Percentiles rank a stretch among this genome's conserved stretches.
Evolutionary conservation across 30 jellyfish, hydroid and myxozoan genomes (phyloP).

Genomic region (Hydractinia symbiolongicarpus): DNA sequence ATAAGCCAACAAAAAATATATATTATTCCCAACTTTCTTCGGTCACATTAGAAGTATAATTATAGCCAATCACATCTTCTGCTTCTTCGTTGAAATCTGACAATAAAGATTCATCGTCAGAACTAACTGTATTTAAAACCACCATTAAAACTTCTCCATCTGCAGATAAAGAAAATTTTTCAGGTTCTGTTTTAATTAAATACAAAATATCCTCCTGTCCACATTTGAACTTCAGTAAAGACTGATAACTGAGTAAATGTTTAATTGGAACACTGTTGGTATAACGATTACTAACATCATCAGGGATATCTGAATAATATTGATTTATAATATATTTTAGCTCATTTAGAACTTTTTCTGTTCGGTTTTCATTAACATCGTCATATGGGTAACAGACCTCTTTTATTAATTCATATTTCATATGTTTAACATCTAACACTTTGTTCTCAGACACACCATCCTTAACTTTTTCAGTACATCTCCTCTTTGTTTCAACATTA

Average conservation of each 20-base stretch:
- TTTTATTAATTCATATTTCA: not conserved
- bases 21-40: constrained; percentile 1
- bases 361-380: not conserved
- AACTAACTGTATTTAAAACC: not conserved
- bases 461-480: not conserved
- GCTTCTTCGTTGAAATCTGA: not conserved
- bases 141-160: not conserved
- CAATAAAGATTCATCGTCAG: not conserved
- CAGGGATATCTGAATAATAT: not conserved
- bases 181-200: not conserved
- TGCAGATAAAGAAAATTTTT: not conserved
- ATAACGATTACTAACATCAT: not conserved
- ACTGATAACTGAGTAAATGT: not conserved
- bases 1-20: too few species aligned
- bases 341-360: constrained; percentile 17
- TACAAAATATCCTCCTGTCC: not conserved
- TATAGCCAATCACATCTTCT: not conserved
- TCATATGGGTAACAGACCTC: constrained; percentile 30
- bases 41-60: not conserved
- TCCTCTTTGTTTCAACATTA: not conserved
- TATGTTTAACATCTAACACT: not conserved
- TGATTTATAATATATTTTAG: constrained; percentile 10
- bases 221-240: not conserved
- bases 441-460: not conserved
- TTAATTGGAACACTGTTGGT: not conserved